Conservation (phyloP, 2,888 invertebrate genomes). For the Daptonema setosum region DNA sequence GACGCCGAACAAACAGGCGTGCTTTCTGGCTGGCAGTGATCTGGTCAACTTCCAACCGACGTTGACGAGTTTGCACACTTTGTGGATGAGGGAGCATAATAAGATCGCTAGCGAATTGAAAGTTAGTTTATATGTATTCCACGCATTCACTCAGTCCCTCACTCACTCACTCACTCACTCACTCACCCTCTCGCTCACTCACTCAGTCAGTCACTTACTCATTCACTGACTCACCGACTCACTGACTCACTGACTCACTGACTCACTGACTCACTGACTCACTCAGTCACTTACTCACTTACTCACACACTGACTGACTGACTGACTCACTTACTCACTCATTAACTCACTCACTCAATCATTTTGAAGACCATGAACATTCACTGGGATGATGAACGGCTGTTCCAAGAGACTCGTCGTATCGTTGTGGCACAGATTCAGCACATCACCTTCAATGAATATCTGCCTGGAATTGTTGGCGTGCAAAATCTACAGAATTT, state of each 20-base stretch:
- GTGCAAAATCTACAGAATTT: slow-evolving; percentile 44
- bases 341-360: too few relatives aligned
- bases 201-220: too few relatives aligned
- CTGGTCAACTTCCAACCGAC: slow-evolving; percentile 7
- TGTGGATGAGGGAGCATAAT: slow-evolving; percentile 11
- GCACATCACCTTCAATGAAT: slow-evolving; percentile 31
- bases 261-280: too few relatives aligned
- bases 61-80: slow-evolving; percentile 7
- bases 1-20: slow-evolving; percentile 6
- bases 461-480: slow-evolving; percentile 19
- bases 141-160: too few relatives aligned
- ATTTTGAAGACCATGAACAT: slow-evolving; percentile 18
- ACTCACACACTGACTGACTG: too few relatives aligned
- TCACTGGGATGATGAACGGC: slow-evolving; percentile 23
- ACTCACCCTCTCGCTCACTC: too few relatives aligned
- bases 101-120: slow-evolving; percentile 7
- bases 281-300: too few relatives aligned
- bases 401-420: slow-evolving; percentile 29
- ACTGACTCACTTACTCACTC: too few relatives aligned
- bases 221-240: too few relatives aligned
- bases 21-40: slow-evolving; percentile 7
- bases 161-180: too few relatives aligned
- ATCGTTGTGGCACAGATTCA: slow-evolving; percentile 38
- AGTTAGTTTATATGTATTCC: background rate
- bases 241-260: too few relatives aligned